A percentile compares a stretch with the other conserved stretches of the same genome.
These are phyloP conservation scores for Macrophya annulata DNA, from an alignment of 2,888 invertebrate genomes.

Conservation along the genomic window DNA sequence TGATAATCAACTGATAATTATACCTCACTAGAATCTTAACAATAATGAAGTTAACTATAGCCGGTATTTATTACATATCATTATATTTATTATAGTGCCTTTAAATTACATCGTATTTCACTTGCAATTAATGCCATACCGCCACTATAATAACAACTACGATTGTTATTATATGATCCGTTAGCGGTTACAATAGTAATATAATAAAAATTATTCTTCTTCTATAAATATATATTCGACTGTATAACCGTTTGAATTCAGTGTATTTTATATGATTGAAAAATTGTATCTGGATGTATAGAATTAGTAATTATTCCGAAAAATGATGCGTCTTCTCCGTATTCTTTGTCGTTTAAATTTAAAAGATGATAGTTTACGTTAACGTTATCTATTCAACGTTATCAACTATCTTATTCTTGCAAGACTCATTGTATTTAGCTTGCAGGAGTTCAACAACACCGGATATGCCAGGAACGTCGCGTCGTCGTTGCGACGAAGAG, in stretches of 20 bases:
- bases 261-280: background rate
- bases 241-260: background rate
- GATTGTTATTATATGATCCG: background rate
- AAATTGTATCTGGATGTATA: background rate
- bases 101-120: background rate
- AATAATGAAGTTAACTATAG: conserved; percentile 18
- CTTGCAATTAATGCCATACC: background rate
- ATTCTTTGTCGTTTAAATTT: background rate
- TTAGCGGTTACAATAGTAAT: background rate
- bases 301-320: background rate
- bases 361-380: background rate
- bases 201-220: background rate
- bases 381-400: background rate
- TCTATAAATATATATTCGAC: background rate
- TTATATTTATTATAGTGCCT: background rate
- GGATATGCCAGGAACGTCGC: conserved; percentile 47
- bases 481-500: conserved; percentile 32
- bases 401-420: conserved; percentile 3
- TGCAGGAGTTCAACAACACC: conserved; percentile 56
- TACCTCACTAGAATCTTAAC: background rate
- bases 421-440: conserved; percentile 8
- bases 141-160: background rate
- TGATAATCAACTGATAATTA: conserved; percentile 22
- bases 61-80: background rate
- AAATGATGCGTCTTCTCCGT: background rate